These are phyloP conservation scores for Idaea aversata DNA, from an alignment of 2,888 invertebrate genomes.

Conservation along the genomic window DNA sequence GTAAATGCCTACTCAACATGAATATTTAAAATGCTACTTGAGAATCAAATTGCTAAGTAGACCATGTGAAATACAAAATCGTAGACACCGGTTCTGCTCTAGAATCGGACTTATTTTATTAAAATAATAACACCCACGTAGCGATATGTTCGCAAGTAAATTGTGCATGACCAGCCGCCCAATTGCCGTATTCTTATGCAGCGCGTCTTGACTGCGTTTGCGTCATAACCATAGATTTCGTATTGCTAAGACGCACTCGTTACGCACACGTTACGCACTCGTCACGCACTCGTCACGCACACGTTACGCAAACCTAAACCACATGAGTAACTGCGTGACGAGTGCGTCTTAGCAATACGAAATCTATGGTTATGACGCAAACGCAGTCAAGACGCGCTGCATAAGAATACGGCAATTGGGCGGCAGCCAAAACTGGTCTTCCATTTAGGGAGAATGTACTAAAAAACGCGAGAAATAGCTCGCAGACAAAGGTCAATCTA, in stretches of 20 bases:
- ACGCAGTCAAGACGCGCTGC: too few relatives aligned
- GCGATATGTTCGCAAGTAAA: constrained; percentile 56
- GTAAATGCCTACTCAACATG: constrained; percentile 14
- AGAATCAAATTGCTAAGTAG: constrained; percentile 20
- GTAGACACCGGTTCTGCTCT: constrained; percentile 35
- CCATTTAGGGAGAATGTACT: constrained; percentile 18
- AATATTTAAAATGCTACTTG: constrained; percentile 25
- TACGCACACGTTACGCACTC: too few relatives aligned
- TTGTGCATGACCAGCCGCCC: constrained; percentile 39
- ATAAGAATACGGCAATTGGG: too few relatives aligned
- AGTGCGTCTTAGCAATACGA: too few relatives aligned
- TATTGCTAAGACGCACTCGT: too few relatives aligned
- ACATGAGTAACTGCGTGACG: too few relatives aligned
- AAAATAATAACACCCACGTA: constrained; percentile 65
- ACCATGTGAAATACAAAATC: constrained; percentile 24
- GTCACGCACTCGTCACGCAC: too few relatives aligned
- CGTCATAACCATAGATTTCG: too few relatives aligned
- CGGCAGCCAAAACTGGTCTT: constrained; percentile 11
- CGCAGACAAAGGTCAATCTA: constrained; percentile 41
- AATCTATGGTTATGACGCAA: too few relatives aligned
- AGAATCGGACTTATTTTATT: constrained; percentile 48
- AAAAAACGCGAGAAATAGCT: constrained; percentile 29
- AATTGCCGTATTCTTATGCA: too few relatives aligned
- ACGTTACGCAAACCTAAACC: too few relatives aligned
- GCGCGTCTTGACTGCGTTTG: too few relatives aligned